Base-by-base conservation (phyloP, 1,140 invertebrate genomes). In the Drosophila orosa region DNA sequence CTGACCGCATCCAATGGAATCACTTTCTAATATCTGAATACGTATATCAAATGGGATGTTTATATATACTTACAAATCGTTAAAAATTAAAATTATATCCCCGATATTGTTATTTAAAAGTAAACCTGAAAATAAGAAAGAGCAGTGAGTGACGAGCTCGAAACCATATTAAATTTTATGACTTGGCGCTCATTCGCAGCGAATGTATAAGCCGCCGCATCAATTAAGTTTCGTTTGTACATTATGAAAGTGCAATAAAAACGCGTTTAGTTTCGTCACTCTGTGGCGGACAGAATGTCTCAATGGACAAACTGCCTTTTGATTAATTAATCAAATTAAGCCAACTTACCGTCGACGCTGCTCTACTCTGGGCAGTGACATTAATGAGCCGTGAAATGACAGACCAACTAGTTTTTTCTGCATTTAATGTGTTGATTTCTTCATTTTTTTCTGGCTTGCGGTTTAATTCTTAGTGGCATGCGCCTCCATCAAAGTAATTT, bases 321-420 rank as follows among this genome's bases (percentile, higher is more conserved):
- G 57, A 69, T 74, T 85, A 66, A 69, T 78, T 65, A 71, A 74
- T 60, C 59, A 42, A 78, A 60, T 56, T 52, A 24, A 56, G 45
- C 27, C 50, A 48, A 52, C 25, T 45, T 50, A 54, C 45, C n/a
- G 45, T n/a, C 78, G 48, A 44, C 27, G 27, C 60, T 45, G 60
- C 29, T 52, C 47, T 39, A 48, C 75, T 65, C 65, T 75, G 25
- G 63, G 40, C 54, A 62, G 37, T 44, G 62, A 75, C 83, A 66
- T 87, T 76, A 87, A 86, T 82, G 83, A 79, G 83, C 57, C 83
- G 45, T 75, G 67, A 87, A 86, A 78, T 59, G 55, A 74, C 69
- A 69, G 63, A 31, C 59, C 33, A 78, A 86, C 82, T 60, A 87
- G 82, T 86, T 86, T 75, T 67, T 68, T 17, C 25, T 42, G 45